Percentiles rank a stretch among this genome's conserved stretches.
phyloP scores from a whole-genome alignment of 2,888 invertebrate genomes.

The Frankliniella intonsa region DNA sequence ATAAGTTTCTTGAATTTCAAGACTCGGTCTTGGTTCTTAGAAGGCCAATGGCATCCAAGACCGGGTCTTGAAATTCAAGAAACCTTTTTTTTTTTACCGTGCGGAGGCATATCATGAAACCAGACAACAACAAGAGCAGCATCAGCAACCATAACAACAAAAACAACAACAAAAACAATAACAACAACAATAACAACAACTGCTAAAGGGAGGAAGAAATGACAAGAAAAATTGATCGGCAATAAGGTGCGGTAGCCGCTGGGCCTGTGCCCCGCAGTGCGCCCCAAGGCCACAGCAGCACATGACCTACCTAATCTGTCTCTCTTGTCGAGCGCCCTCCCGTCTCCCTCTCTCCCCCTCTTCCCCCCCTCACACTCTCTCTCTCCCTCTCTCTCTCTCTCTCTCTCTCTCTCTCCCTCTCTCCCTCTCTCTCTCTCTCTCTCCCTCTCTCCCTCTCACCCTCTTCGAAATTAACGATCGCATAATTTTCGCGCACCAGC shows the following conservation, averaged over 20 bases:
- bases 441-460: too few species aligned
- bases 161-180: too few species aligned
- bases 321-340: background rate
- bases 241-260: background rate
- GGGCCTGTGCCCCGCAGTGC: background rate
- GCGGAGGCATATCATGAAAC: too few species aligned
- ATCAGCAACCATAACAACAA: too few species aligned
- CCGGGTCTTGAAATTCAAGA: too few species aligned
- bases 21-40: too few species aligned
- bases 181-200: too few species aligned
- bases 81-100: too few species aligned
- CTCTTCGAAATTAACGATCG: background rate
- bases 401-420: background rate
- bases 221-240: background rate
- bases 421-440: background rate
- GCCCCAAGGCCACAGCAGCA: background rate
- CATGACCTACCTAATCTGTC: background rate
- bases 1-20: too few species aligned
- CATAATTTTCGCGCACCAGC: background rate
- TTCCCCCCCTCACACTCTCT: background rate
- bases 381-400: background rate
- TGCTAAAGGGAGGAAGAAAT: background rate
- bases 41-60: too few species aligned
- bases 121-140: too few species aligned
- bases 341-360: background rate